Percentiles rank a stretch among this genome's conserved stretches.
These are phyloP conservation scores for Myotis brandtii DNA, from an alignment of 2,113 vertebrate genomes.

Conservation along the genomic window DNA sequence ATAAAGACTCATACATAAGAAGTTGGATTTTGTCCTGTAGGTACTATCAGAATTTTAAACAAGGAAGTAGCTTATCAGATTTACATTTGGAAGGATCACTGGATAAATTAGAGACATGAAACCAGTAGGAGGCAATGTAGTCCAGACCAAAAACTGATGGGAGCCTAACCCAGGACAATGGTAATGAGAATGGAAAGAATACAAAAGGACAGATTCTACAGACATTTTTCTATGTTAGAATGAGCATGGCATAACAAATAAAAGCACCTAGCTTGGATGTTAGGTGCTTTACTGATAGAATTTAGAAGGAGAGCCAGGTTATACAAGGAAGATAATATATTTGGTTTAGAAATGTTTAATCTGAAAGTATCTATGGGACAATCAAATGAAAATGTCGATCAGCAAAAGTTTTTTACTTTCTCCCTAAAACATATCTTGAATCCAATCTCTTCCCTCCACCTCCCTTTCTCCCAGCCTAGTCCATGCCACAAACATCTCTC, in stretches of 20 bases:
- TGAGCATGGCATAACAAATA: neutral
- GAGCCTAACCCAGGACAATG: neutral
- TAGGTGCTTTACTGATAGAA: conserved; percentile 9
- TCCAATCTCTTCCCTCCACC: neutral
- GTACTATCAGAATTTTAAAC: conserved; percentile 17
- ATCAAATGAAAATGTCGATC: neutral
- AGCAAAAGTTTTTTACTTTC: conserved; percentile 8
- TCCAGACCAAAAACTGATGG: neutral
- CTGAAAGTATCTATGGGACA: neutral
- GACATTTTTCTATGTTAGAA: neutral
- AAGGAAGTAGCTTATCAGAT: conserved; percentile 29
- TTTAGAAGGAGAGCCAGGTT: neutral
- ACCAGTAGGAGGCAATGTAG: neutral
- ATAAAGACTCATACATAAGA: neutral
- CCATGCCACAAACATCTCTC: neutral
- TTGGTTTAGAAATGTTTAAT: conserved; percentile 44
- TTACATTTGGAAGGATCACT: neutral
- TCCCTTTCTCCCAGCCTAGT: neutral
- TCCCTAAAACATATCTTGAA: conserved; percentile 5
- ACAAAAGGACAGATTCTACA: neutral
- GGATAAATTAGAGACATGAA: conserved; percentile 35
- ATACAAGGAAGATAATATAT: neutral
- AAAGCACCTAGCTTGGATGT: neutral
- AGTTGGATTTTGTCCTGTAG: conserved; percentile 10
- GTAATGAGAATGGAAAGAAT: neutral